These are phyloP conservation scores for Microctenopoma steveboyesi DNA, from an alignment of 2,797 vertebrate genomes.

Conservation along the genomic window DNA sequence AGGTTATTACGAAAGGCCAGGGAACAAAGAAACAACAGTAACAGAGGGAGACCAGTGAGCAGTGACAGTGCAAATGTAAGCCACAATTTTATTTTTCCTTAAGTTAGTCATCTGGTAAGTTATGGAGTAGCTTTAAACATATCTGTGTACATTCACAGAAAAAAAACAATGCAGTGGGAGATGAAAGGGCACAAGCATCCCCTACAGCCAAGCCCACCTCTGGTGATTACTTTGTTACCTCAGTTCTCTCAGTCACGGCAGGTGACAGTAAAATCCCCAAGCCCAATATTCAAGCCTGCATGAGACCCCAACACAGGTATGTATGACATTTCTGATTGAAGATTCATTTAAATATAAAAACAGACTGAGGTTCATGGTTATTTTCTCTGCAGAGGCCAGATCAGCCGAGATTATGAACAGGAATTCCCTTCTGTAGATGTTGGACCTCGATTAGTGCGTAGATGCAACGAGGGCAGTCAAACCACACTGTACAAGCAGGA, in stretches of 20 bases:
- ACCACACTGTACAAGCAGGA: constrained; percentile 78
- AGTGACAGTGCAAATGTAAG: constrained; percentile 30
- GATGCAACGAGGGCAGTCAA: constrained; percentile 38
- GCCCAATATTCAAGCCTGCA: constrained; percentile 12
- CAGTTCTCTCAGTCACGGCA: constrained; percentile 37
- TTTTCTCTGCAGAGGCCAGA: constrained; percentile 77
- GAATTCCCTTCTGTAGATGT: constrained; percentile 80
- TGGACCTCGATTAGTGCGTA: constrained; percentile 55
- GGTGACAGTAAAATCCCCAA: constrained; percentile 50
- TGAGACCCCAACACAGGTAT: constrained; percentile 62
- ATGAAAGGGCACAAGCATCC: constrained; percentile 50
- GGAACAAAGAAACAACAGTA: constrained; percentile 66
- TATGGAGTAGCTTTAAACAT: neutral
- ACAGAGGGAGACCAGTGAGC: constrained; percentile 70
- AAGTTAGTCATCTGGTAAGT: constrained; percentile 4
- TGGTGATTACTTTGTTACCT: constrained; percentile 37
- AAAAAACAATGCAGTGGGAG: constrained; percentile 49
- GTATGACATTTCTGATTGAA: neutral
- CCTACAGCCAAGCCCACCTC: constrained; percentile 43
- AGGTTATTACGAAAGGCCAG: constrained; percentile 84
- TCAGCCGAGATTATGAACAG: constrained; percentile 83
- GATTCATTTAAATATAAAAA: neutral
- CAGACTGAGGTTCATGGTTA: constrained; percentile 7
- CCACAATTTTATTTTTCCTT: constrained; percentile 3
- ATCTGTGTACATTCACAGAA: constrained; percentile 43